Conservation (phyloP, 2,888 invertebrate species). For the Calephelis perditalis region DNA sequence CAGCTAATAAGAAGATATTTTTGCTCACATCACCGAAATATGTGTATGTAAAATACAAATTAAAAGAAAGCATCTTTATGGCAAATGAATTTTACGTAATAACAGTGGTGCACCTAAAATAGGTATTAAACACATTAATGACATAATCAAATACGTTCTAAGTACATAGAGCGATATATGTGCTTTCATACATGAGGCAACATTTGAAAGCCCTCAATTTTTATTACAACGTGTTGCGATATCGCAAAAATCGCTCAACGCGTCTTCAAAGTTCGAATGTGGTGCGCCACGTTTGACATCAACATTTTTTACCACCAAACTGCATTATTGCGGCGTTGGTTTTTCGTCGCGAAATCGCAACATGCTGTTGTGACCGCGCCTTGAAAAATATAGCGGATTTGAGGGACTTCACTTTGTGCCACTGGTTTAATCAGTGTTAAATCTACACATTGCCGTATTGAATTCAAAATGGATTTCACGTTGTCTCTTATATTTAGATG, state of each 20-base stretch:
- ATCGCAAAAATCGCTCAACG: no score
- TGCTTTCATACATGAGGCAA: constrained; percentile 13
- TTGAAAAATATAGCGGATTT: no score
- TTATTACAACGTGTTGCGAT: no score
- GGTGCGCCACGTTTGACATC: no score
- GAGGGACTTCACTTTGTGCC: no score
- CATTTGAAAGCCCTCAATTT: no score
- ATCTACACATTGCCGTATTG: constrained; percentile 17
- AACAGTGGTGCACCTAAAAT: constrained; percentile 28
- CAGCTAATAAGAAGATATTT: constrained; percentile 3
- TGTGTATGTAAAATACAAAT: constrained; percentile 19
- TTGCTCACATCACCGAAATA: constrained; percentile 12
- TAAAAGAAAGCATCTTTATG: constrained; percentile 22
- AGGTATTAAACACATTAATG: constrained; percentile 23
- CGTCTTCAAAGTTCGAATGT: no score
- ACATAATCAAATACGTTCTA: constrained; percentile 21
- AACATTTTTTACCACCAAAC: no score
- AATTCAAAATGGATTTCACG: constrained; percentile 19
- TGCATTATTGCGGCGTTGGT: no score
- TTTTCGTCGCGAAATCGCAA: no score
- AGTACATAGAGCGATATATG: constrained; percentile 19
- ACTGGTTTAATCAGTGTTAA: constrained; percentile 21
- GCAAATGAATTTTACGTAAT: constrained; percentile 24
- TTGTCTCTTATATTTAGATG: constrained; percentile 37
- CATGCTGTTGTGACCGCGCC: no score